Evolutionary conservation across 2,113 vertebrate species (phyloP).

Genomic region (Aramus guarauna): DNA sequence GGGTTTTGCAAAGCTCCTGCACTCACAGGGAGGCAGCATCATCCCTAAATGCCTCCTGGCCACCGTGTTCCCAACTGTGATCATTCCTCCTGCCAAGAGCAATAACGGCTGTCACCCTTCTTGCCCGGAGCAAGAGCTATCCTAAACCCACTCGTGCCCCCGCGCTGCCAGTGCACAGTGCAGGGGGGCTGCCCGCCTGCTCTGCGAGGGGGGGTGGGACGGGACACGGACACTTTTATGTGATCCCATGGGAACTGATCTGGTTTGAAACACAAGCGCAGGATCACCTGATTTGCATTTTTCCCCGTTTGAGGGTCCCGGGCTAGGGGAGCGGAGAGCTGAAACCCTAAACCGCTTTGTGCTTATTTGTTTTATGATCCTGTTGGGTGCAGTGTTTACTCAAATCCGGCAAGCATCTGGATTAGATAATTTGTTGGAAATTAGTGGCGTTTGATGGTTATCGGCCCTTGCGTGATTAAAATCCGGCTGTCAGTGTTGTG

Average conservation of each 20-base stretch:
- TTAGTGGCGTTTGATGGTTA: conserved; percentile 87
- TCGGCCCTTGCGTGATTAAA: conserved; percentile 82
- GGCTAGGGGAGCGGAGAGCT: conserved; percentile 78
- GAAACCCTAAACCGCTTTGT: conserved; percentile 90
- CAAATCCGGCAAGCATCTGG: conserved; percentile 91
- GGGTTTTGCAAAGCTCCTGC: background rate
- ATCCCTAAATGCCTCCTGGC: background rate
- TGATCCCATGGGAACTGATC: conserved; percentile 8
- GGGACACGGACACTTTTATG: background rate
- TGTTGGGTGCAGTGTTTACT: conserved; percentile 89
- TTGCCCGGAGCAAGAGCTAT: fast-evolving
- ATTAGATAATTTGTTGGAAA: conserved; percentile 99
- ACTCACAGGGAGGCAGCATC: fast-evolving
- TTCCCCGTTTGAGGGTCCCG: conserved; percentile 74
- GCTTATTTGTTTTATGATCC: conserved; percentile 97
- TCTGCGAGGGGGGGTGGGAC: background rate
- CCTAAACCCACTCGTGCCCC: background rate
- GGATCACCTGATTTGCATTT: conserved; percentile 91
- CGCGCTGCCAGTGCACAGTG: fast-evolving
- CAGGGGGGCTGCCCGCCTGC: background rate
- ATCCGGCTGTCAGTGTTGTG: conserved; percentile 11
- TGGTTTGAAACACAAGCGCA: conserved; percentile 84
- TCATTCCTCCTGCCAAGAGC: background rate
- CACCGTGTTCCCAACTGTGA: fast-evolving
- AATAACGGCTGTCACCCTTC: fast-evolving